Base-by-base conservation (phyloP, 2,888 invertebrate species). In the Euproctis similis region DNA sequence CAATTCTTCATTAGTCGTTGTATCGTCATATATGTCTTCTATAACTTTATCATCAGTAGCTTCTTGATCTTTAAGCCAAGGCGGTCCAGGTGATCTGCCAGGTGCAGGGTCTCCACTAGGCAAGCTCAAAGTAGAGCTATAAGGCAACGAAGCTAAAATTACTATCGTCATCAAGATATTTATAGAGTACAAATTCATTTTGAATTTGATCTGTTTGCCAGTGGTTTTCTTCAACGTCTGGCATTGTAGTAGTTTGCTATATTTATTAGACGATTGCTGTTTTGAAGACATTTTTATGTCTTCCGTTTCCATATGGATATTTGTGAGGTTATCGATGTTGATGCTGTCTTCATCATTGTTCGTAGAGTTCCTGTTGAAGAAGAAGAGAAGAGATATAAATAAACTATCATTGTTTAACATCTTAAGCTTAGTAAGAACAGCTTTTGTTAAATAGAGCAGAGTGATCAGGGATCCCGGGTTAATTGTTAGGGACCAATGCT, bases 61-160 rank as follows among this genome's bases (percentile, higher is more conserved):
- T 28, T 40, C 36, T 34, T 27, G 42, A 1, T 38, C 40, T 9
- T 35, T 31, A 4, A 43, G 3, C 32, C 5, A 27, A 46, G 88
- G 89, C 46, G 89, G 89, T 20, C 89, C 89, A 8, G 89, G 89
- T 1, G 89, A 89, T 19, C 90, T 75, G 4, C 89, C 89, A 1
- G 89, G 90, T 1, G 89, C 89, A 8, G 89, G 89, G 59, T 90
- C 90, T 30, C 88, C 88, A 46, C 80, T 87, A 8, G 87, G 85
- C 23, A 81, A 49, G 33, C 62, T 76, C 26, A 81, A 43, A 0
- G 73, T 59, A 2, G 75, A 77, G 39, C 69, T 75, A 56, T 76
- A 78, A 63, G 84, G 84, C 62, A 84, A 54, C 34, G 60, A 59
- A 28, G 71, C 64, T 33, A 82, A 44, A 26, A 80, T 71, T 35